Conservation (phyloP, 1,140 invertebrate genomes). For the Colletes latitarsis region DNA sequence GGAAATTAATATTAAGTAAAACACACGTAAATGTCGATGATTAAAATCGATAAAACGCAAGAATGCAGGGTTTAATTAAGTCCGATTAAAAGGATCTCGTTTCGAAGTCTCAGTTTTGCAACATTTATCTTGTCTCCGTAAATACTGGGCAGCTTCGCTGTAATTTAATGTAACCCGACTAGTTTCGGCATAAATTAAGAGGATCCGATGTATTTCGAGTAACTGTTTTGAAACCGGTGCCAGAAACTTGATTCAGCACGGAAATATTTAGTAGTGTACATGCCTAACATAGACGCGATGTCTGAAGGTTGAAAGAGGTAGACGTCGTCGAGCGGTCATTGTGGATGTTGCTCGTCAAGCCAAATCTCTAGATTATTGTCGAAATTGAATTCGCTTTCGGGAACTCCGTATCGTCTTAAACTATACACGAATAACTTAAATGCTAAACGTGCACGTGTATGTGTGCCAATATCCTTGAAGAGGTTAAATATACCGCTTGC, state of each 20-base stretch:
- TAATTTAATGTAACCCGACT: constrained; percentile 39
- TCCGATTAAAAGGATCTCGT: constrained; percentile 29
- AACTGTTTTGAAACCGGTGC: constrained; percentile 20
- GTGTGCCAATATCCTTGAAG: no score
- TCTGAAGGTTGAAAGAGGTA: constrained; percentile 2
- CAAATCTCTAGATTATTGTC: background rate
- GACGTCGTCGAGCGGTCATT: background rate
- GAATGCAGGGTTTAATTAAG: background rate
- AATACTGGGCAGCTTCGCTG: constrained; percentile 10
- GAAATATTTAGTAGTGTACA: constrained; percentile 16
- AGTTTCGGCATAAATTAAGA: constrained; percentile 34
- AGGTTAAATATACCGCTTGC: no score
- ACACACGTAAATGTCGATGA: no score
- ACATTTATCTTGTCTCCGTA: constrained; percentile 21
- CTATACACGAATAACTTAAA: no score
- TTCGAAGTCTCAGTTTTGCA: background rate
- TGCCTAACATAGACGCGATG: constrained; percentile 22
- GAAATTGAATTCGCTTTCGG: background rate
- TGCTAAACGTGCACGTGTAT: no score
- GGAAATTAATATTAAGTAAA: no score
- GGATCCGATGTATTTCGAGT: constrained; percentile 40
- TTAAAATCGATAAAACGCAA: background rate
- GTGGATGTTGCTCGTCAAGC: constrained; percentile 5
- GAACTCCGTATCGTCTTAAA: background rate
- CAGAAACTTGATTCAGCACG: constrained; percentile 32